Conservation (phyloP, 2,797 vertebrate species). For the Tinamus major region DNA sequence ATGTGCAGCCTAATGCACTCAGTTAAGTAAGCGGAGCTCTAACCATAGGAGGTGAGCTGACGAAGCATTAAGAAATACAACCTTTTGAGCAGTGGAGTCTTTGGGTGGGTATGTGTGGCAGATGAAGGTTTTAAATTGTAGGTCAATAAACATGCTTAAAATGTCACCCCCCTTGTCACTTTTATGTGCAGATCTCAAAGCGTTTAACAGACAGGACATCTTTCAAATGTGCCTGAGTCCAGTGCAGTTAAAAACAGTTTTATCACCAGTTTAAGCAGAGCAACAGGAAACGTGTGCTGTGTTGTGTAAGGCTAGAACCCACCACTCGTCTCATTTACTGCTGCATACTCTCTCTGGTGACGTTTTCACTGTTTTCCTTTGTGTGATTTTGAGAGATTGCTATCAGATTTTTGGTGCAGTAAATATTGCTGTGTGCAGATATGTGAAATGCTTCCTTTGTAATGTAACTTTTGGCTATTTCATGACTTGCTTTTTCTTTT, state of each 20-base stretch:
- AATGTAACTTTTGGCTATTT: not conserved
- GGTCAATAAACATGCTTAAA: not conserved
- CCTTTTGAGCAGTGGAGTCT: not conserved
- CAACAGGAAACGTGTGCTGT: not conserved
- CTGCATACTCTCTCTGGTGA: not conserved
- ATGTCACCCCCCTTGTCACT: not conserved
- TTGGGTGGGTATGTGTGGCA: not conserved
- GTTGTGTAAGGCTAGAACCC: not conserved
- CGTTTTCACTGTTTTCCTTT: not conserved
- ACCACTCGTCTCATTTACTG: not conserved
- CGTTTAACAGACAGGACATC: not conserved
- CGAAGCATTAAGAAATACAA: not conserved
- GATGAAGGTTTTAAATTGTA: not conserved
- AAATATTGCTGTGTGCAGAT: accelerated
- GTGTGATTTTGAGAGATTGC: not conserved
- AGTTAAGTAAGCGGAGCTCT: not conserved
- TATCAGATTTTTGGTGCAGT: not conserved
- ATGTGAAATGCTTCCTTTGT: accelerated
- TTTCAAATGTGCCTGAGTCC: not conserved
- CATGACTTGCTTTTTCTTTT: not conserved
- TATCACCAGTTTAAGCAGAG: not conserved
- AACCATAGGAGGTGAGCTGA: not conserved
- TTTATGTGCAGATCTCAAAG: not conserved
- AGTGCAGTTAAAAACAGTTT: not conserved
- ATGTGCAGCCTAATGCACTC: not conserved